Conservation (phyloP, 2,888 invertebrate species). For the Drosophila differens region DNA sequence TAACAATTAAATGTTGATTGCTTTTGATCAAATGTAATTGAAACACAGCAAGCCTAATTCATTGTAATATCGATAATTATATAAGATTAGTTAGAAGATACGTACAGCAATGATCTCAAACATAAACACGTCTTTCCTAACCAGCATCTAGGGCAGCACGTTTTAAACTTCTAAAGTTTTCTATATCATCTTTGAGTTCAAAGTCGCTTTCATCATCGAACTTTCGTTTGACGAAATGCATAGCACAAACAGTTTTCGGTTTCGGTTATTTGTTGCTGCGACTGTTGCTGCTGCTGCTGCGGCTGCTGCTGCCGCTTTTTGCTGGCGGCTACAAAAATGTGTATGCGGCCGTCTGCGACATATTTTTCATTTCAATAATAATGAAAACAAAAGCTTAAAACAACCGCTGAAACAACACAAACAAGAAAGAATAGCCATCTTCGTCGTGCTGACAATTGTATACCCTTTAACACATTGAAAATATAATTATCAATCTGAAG, state of each 20-base stretch:
- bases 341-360: slow-evolving; percentile 29
- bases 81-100: slow-evolving; percentile 16
- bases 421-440: background rate
- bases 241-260: slow-evolving; percentile 27
- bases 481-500: background rate
- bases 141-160: background rate
- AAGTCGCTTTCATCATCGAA: slow-evolving; percentile 60
- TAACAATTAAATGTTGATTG: slow-evolving; percentile 57
- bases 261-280: slow-evolving; percentile 10
- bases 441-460: background rate
- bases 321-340: slow-evolving; percentile 71
- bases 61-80: background rate
- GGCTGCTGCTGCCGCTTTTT: slow-evolving; percentile 6
- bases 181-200: slow-evolving; percentile 20
- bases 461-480: background rate
- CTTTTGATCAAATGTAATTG: slow-evolving; percentile 17
- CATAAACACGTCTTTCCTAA: background rate
- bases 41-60: background rate
- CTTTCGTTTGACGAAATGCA: slow-evolving; percentile 66
- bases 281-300: slow-evolving; percentile 8
- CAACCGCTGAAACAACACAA: slow-evolving; percentile 43
- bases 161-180: slow-evolving; percentile 7
- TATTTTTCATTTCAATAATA: slow-evolving; percentile 67
- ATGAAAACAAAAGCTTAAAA: slow-evolving; percentile 74
- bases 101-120: background rate